phyloP scores from a whole-genome alignment of 2,888 invertebrate genomes.

The Acleris laterana region DNA sequence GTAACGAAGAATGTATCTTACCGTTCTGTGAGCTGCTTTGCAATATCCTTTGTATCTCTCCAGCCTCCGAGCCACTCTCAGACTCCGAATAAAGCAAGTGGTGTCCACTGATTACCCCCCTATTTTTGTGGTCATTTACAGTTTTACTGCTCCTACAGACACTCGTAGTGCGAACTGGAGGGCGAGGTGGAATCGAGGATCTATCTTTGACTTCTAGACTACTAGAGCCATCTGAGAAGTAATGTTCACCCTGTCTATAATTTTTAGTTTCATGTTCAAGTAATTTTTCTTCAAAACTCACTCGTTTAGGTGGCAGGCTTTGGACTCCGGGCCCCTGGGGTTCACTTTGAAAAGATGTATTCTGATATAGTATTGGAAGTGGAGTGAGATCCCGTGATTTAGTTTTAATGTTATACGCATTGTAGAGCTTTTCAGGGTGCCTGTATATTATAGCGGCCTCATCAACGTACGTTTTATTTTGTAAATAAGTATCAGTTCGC shows the following conservation, averaged over 20 bases:
- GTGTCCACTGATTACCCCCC: constrained; percentile 45
- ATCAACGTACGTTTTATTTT: constrained; percentile 46
- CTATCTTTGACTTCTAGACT: constrained; percentile 45
- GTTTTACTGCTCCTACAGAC: constrained; percentile 51
- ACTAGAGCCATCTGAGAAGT: constrained; percentile 10
- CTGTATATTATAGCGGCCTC: constrained; percentile 62
- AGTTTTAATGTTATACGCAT: constrained; percentile 44
- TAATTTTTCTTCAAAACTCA: constrained; percentile 61
- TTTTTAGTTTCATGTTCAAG: not conserved
- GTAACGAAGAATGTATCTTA: constrained; percentile 21
- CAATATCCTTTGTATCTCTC: constrained; percentile 87
- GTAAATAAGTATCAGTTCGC: constrained; percentile 67
- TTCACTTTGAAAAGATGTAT: constrained; percentile 53
- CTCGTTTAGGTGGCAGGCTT: constrained; percentile 57
- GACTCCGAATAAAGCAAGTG: constrained; percentile 82
- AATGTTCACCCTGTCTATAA: not conserved
- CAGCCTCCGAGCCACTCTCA: constrained; percentile 89
- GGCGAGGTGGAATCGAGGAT: constrained; percentile 58
- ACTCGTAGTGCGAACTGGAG: constrained; percentile 72
- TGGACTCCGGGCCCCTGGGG: constrained; percentile 29
- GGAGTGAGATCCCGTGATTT: constrained; percentile 45
- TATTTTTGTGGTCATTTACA: constrained; percentile 51
- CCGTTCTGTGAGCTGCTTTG: constrained; percentile 57
- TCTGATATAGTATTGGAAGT: constrained; percentile 46
- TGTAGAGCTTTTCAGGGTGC: constrained; percentile 59